Evolutionary conservation across 2,113 vertebrate species (phyloP), one percentile per base, ranked within the genome.

Genomic region (Eretmochelys imbricata): DNA sequence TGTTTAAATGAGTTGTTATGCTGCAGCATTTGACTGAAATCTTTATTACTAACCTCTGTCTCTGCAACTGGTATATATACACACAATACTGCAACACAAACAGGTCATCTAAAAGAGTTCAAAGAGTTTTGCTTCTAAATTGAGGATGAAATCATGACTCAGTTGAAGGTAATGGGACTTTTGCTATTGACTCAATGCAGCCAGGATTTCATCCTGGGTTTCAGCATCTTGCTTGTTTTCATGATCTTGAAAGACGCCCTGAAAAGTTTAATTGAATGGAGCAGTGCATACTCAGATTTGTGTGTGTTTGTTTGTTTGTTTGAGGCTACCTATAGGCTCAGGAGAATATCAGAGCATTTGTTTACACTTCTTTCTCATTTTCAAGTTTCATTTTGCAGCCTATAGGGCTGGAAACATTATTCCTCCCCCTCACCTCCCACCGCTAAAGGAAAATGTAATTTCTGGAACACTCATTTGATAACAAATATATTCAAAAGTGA

Each of bases 31-130:
- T 75, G 80, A 65, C 13, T 69, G 11, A n/a, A 72, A 72, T 82
- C 86, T 80, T 38, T 10, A 38, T 79, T 75, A 50, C 7, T 85
- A 81, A 81, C 1, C 7, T 49, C 12, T 53, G 20, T 50, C 10
- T 75, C 2, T 46, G 89, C 72, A 81, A 46, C 5, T 55, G 46
- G 53, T 35, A 51, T 4, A 72, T 75, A n/a, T 0, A 0, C 42
- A 42, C 42, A 42, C 20, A 65, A 9, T 35, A 35, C 3, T 31
- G 3, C 50, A 85, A 16, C 27, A 78, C 5, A 84, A 24, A 24
- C 31, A 89, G 62, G 69, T 93, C n/a, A 82, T 7, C 10, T 42
- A 81, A 81, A 90, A 12, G 42, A 85, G 8, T 53, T 10, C 59
- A 42, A 4, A 69, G 8, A 1, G 7, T 9, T 79, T 38, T 48